Percentiles rank a stretch among this genome's conserved stretches.
Evolutionary conservation across 2,113 vertebrate species (phyloP).

Genomic region (Electrona antarctica): DNA sequence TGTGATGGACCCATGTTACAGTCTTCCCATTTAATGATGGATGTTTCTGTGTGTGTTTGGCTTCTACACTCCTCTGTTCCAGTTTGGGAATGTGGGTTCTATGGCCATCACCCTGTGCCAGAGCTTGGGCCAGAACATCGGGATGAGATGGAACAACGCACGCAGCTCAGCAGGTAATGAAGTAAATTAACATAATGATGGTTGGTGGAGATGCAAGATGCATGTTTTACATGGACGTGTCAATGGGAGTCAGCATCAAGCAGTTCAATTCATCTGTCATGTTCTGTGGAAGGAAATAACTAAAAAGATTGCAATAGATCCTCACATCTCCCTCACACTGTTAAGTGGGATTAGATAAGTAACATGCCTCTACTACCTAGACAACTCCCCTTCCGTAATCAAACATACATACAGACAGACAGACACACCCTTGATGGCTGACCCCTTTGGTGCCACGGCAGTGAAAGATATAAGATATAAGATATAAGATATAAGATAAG

Average conservation of each 20-base stretch:
- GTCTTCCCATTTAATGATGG: neutral
- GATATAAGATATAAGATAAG: neutral
- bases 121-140: conserved; percentile 95
- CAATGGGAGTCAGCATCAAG: too few species aligned
- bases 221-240: too few species aligned
- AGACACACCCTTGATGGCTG: too few species aligned
- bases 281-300: too few species aligned
- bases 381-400: too few species aligned
- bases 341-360: too few species aligned
- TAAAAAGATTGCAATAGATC: too few species aligned
- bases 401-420: neutral
- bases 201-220: too few species aligned
- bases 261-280: too few species aligned
- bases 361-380: too few species aligned
- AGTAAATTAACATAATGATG: neutral
- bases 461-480: neutral
- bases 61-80: conserved; percentile 19
- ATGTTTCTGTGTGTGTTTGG: neutral
- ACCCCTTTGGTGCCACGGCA: too few species aligned
- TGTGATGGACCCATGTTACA: neutral
- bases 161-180: conserved; percentile 84
- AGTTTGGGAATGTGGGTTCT: conserved; percentile 89
- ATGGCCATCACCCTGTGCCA: conserved; percentile 93
- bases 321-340: too few species aligned
- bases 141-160: conserved; percentile 96